Base-by-base conservation (phyloP, 2,888 invertebrate species). In the Trachelus troglodyta region DNA sequence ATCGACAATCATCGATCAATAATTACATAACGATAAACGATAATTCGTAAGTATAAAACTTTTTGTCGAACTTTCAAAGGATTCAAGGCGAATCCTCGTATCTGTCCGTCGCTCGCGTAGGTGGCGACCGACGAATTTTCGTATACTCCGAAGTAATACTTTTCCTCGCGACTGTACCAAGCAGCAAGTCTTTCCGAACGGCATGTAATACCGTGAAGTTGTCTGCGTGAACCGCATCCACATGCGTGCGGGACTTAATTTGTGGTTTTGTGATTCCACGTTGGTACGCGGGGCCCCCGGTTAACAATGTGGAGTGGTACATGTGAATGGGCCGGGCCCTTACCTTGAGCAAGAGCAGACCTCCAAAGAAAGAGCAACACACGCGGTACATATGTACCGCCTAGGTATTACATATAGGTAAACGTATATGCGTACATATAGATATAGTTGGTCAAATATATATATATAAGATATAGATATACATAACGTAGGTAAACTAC, bases 251-350 rank as follows among this genome's bases (percentile, higher is more conserved):
- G 34, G 31, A 75, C 37, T 77, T 77, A 77, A 77, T 77, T 77
- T 75, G 77, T 77, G 77, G 77, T 77, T 77, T 77, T 75, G 77
- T 75, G 77, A 77, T 75, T 69, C 75, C 74, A 73, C 74, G 71
- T 34, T 31, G 71, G 71, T 71, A 34, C 71, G 71, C 71, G 71
- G 71, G 34, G 30, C 12, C 12, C 71, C 12, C 6, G 33, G 12
- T 34, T 31, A 31, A 11, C 71, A 34, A 75, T 75, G 69, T 31
- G 30, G 34, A 71, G 71, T 34, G 4, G 77, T 81, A 78, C 79
- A 80, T 81, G 83, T 84, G 84, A 84, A 84, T 84, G 84, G 82
- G 81, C 80, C 73, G 81, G 80, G 79, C 81, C 79, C 80, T 84
- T 80, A 82, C 84, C 83, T 84, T 84, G 84, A 83, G 81, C 80